Conservation (phyloP, 2,888 invertebrate genomes). For the Cosmorhoe ocellata region DNA sequence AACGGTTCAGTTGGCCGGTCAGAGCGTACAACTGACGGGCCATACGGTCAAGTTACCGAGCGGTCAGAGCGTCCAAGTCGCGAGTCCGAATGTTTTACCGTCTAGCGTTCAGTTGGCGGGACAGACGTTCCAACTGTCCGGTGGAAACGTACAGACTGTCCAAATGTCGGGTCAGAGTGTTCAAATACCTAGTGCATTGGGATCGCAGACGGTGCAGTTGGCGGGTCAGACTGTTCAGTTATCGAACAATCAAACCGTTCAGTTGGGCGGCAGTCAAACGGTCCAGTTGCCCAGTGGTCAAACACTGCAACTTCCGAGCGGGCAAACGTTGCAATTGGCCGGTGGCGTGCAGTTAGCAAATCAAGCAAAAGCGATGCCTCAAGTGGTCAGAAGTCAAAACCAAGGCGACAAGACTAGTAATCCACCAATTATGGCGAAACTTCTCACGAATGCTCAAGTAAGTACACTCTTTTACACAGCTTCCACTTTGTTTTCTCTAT, state of each 20-base stretch:
- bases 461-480: conserved; percentile 13
- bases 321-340: conserved; percentile 63
- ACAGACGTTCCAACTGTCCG: conserved; percentile 64
- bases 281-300: conserved; percentile 65
- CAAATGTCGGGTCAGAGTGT: conserved; percentile 58
- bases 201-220: conserved; percentile 33
- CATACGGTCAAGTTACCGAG: conserved; percentile 77
- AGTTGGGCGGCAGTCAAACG: conserved; percentile 74
- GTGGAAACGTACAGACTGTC: conserved; percentile 62
- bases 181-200: conserved; percentile 28
- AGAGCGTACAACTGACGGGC: conserved; percentile 68
- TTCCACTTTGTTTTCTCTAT: neutral
- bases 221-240: conserved; percentile 45
- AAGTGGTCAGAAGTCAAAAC: conserved; percentile 64
- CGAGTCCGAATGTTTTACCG: conserved; percentile 60
- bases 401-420: conserved; percentile 58
- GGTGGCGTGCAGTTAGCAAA: conserved; percentile 69
- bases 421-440: conserved; percentile 87
- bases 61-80: conserved; percentile 66
- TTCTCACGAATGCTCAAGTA: conserved; percentile 87
- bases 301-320: conserved; percentile 62
- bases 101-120: conserved; percentile 60
- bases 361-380: conserved; percentile 59
- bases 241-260: conserved; percentile 50
- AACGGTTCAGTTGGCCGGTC: conserved; percentile 67